Evolutionary conservation across 2,113 vertebrate genomes (phyloP), one percentile per base, ranked within the genome.

Genomic region (Platichthys stellatus): DNA sequence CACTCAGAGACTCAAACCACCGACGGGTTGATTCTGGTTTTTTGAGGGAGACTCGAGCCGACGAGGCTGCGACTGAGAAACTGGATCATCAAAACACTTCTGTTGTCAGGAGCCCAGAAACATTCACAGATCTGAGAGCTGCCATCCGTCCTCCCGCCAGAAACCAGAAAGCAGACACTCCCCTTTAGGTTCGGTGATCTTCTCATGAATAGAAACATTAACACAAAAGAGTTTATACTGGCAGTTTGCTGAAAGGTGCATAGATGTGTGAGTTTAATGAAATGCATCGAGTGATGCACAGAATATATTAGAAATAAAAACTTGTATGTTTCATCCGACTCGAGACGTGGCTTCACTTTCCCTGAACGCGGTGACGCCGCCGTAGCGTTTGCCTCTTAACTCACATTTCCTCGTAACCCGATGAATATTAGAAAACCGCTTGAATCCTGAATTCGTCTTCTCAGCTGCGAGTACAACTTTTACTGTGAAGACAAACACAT

Each of bases 41-140:
- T 18, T 18, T 4, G 51, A 53, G 4, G n/a, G 49, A 47, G 24
- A 58, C 31, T 40, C 51, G 51, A 53, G 51, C 51, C 51, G 24
- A 57, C 64, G 56, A 53, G 24, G 60, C 0, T 35, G 13, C 11
- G 35, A 26, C 23, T 59, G 63, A 56, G 71, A 47, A 76, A 45
- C 76, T 80, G 86, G 87, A 85, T 80, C 63, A 58, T 86, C 81
- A 63, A 80, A 80, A 57, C 84, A 88, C 85, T 91, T 93, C 90
- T 92, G 90, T 93, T 93, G 86, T 85, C 86, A 81, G 86, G 90
- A 90, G 82, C 80, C 69, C 74, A 82, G 76, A 88, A 88, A 80
- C 58, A 64, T 75, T 71, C 15, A 72, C 12, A 82, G 57, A 76
- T 13, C 17, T 69, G 43, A 5, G 28, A 79, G 53, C 74, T 66